Percentiles rank a stretch among this genome's conserved stretches.
Evolutionary conservation across 2,113 vertebrate species (phyloP).

Genomic region (Sphyrna mokarran): DNA sequence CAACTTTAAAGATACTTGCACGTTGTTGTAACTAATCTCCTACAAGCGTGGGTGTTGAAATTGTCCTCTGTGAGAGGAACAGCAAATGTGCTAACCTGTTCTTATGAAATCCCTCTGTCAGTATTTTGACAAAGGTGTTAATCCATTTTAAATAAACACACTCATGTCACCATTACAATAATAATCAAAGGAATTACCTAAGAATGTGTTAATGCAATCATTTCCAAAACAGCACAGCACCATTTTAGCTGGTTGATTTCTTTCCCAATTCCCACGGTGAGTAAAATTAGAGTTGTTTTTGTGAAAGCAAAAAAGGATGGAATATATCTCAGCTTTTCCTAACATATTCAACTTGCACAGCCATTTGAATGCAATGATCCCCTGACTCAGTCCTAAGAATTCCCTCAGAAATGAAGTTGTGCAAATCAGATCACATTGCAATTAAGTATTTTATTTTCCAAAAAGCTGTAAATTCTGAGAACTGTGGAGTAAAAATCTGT

Average conservation of each 20-base stretch:
- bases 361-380: background rate
- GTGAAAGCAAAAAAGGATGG: background rate
- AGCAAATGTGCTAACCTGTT: background rate
- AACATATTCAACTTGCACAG: background rate
- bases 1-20: background rate
- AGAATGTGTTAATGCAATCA: background rate
- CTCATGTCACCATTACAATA: background rate
- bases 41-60: background rate
- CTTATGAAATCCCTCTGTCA: background rate
- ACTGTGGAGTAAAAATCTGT: background rate
- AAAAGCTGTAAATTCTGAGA: background rate
- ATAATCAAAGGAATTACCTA: background rate
- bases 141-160: background rate
- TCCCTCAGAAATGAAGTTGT: background rate
- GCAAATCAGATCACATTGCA: background rate
- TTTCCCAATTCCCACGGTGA: background rate
- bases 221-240: background rate
- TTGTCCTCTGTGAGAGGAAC: background rate
- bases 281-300: background rate
- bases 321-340: background rate
- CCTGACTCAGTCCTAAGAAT: background rate
- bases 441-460: background rate
- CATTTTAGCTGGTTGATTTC: background rate
- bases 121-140: background rate
- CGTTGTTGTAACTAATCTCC: background rate